A percentile compares a stretch with the other conserved stretches of the same genome.
Evolutionary conservation across 1,140 invertebrate species (phyloP).

Genomic region (Pectinophora gossypiella): DNA sequence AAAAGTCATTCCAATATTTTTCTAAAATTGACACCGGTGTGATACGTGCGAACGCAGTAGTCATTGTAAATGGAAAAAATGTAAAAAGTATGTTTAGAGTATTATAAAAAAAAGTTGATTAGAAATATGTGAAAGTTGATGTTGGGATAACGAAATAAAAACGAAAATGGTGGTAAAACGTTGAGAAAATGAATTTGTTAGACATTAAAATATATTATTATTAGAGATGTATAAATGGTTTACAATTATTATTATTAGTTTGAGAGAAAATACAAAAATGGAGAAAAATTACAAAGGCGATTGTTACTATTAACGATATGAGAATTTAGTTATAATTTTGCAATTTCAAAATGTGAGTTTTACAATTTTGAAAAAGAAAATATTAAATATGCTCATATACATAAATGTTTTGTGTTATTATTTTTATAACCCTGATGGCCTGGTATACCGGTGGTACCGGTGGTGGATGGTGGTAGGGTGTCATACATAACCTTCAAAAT

Average conservation of each 20-base stretch:
- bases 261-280: conserved; percentile 56
- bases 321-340: conserved; percentile 75
- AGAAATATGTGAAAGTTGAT: conserved; percentile 61
- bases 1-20: conserved; percentile 67
- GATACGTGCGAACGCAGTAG: conserved; percentile 46
- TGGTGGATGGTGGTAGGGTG: too few species aligned
- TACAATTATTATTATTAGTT: conserved; percentile 70
- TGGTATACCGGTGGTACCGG: too few species aligned
- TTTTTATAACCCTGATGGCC: neutral
- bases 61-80: conserved; percentile 56
- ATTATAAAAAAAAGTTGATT: conserved; percentile 65
- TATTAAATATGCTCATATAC: conserved; percentile 75
- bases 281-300: conserved; percentile 56
- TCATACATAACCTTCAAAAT: too few species aligned
- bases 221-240: conserved; percentile 72
- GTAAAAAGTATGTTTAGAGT: conserved; percentile 69
- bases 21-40: conserved; percentile 55
- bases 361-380: conserved; percentile 75
- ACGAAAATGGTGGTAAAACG: conserved; percentile 49
- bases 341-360: conserved; percentile 75
- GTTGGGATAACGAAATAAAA: conserved; percentile 53
- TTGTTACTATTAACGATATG: conserved; percentile 74
- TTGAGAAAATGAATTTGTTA: conserved; percentile 72
- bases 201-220: conserved; percentile 73
- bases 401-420: conserved; percentile 6